Evolutionary conservation across 2,888 invertebrate genomes (phyloP), one percentile per base, ranked within the genome.

Genomic region (Dioctria rufipes): DNA sequence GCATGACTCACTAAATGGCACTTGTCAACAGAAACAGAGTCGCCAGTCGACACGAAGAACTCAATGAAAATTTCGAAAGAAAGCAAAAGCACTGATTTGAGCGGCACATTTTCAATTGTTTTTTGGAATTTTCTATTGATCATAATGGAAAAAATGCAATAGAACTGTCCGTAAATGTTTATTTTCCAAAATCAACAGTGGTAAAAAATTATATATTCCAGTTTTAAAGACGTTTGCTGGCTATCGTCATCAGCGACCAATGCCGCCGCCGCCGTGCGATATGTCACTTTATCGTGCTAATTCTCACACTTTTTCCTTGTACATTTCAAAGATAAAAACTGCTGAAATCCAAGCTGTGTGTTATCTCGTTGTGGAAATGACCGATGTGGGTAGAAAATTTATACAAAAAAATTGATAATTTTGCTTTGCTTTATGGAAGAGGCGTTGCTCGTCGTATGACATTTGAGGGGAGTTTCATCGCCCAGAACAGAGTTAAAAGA

Each of bases 391-490:
- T 39, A 75, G n/a, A 69, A 80, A 25, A 80, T 54, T 42, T 54
- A 25, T 25, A 51, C 63, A 80, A 75, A 75, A 49, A 75, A 75
- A 37, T 9, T 66, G 54, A 46, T 77, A 63, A 61, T 61, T 63
- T 63, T 9, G 49, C 69, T 46, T 63, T 54, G 73, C 60, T n/a
- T 54, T 58, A 40, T 54, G 42, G 46, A 49, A 49, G 77, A 61
- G 77, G 61, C 63, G 77, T 77, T 77, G 77, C 77, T 77, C 63
- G 63, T 77, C 63, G 63, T 42, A 61, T 77, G 77, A 77, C 77
- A 77, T 46, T 63, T 61, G 4, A 8, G 61, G 25, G 9, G 43
- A 63, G 25, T 61, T 6, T 6, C 5, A 63, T 43, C 58, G 46
- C 63, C 37, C 63, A 49, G 63, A 25, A 61, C 63, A 3, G 43